phyloP scores from a whole-genome alignment of 2,113 vertebrate genomes.

The Mus pahari region DNA sequence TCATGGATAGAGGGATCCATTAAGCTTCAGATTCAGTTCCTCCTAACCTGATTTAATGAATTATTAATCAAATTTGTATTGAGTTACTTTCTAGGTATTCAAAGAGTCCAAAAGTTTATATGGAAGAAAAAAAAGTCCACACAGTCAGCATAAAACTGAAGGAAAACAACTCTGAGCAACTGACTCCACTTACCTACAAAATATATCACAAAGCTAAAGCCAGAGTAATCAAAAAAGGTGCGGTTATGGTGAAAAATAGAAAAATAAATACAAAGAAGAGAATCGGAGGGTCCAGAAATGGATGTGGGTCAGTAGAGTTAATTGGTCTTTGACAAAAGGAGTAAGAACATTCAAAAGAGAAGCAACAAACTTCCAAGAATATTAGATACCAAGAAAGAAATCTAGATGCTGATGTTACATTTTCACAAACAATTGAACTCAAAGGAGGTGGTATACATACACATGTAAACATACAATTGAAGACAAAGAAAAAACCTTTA shows the following conservation, averaged over 20 bases:
- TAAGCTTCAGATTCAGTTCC: not conserved
- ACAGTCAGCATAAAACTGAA: not conserved
- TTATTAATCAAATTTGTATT: not conserved
- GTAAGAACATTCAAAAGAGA: not conserved
- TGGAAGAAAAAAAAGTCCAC: not conserved
- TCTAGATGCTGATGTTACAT: not conserved
- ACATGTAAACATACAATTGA: not conserved
- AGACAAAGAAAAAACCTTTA: not conserved
- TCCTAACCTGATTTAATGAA: not conserved
- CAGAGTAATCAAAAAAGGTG: not conserved
- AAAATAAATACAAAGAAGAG: not conserved
- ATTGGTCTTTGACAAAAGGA: conserved; percentile 13
- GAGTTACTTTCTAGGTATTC: not conserved
- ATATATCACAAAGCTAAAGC: not conserved
- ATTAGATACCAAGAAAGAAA: not conserved
- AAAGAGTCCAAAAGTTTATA: conserved; percentile 19
- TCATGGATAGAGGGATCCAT: not conserved
- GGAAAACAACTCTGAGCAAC: not conserved
- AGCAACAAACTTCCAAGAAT: not conserved
- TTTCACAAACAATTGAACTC: not conserved
- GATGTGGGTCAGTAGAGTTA: not conserved
- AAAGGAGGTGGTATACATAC: not conserved
- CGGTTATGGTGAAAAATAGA: not conserved
- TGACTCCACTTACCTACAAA: not conserved
- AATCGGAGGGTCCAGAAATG: not conserved